A percentile compares a stretch with the other conserved stretches of the same genome.
Conservation (phyloP, 1,140 invertebrate species). For the Atopsyche davidsoni region DNA sequence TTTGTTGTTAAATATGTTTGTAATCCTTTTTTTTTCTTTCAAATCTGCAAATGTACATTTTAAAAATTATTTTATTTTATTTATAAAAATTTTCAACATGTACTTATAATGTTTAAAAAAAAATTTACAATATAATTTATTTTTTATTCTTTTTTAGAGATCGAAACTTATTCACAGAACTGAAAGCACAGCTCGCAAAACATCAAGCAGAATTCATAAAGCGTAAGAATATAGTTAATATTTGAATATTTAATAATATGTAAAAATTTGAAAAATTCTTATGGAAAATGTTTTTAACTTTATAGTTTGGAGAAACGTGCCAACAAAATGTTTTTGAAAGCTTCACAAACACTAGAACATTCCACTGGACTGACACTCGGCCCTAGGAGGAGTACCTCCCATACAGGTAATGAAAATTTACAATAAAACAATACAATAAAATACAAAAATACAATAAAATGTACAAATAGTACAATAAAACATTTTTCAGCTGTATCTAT, state of each 20-base stretch:
- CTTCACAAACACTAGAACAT: slow-evolving; percentile 71
- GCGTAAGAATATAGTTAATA: slow-evolving; percentile 47
- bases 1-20: not conserved
- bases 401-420: too few species aligned
- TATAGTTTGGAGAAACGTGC: slow-evolving; percentile 77
- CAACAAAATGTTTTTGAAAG: slow-evolving; percentile 77
- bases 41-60: too few species aligned
- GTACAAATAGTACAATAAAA: too few species aligned
- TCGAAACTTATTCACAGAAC: slow-evolving; percentile 46
- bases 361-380: slow-evolving; percentile 64
- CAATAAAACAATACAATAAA: too few species aligned
- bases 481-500: too few species aligned
- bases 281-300: slow-evolving; percentile 12
- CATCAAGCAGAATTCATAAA: slow-evolving; percentile 54
- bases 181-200: slow-evolving; percentile 52
- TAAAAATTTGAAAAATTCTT: not conserved
- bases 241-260: not conserved
- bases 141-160: slow-evolving; percentile 38
- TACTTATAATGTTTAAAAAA: too few species aligned
- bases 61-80: too few species aligned
- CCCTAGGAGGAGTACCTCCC: slow-evolving; percentile 43
- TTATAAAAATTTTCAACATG: too few species aligned
- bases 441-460: too few species aligned
- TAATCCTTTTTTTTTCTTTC: not conserved
- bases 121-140: too few species aligned